Evolutionary conservation across 2,113 vertebrate genomes (phyloP), one percentile per base, ranked within the genome.

Genomic region (Myiopsitta monachus): DNA sequence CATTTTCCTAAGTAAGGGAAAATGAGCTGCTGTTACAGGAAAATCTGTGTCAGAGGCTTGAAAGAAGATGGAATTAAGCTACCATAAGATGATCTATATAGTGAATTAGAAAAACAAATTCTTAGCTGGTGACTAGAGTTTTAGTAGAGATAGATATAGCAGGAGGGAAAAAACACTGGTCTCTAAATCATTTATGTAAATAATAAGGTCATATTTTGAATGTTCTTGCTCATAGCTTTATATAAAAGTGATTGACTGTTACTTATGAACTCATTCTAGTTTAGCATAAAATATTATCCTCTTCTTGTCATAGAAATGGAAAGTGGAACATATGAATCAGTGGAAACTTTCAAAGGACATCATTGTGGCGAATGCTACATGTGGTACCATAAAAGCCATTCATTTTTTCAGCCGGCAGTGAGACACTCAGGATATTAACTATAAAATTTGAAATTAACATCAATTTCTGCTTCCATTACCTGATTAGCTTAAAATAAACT

Each of bases 401-500:
- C 14, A 4, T 59, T 59, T 59, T 59, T 59, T 59, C 33, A 36
- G 33, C 57, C 6, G 7, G 22, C n/a, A 59, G 22, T 59, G 22
- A 52, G 39, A 43, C 14, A 12, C 19, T 47, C 57, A 19, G 5
- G 43, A 33, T 66, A 80, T 77, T 52, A 68, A 61, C 26, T 74
- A 30, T 55, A 73, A 88, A 67, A 74, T 55, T 22, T 91, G 39
- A 72, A 78, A 68, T 87, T 47, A 87, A 59, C 59, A 39, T 67
- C 30, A 36, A 11, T 78, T 78, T 95, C 23, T 88, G 31, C 41
- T 84, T 72, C 38, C 2, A 3, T 81, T 94, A 68, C 17, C 55
- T 81, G 31, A 75, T 95, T 87, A 91, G 69, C 69, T 64, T 92
- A 82, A 79, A 89, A 43, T 8, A 68, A 92, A 63, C 36, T 92